Conservation (phyloP, 2,113 vertebrate species). For the Recurvirostra avosetta region DNA sequence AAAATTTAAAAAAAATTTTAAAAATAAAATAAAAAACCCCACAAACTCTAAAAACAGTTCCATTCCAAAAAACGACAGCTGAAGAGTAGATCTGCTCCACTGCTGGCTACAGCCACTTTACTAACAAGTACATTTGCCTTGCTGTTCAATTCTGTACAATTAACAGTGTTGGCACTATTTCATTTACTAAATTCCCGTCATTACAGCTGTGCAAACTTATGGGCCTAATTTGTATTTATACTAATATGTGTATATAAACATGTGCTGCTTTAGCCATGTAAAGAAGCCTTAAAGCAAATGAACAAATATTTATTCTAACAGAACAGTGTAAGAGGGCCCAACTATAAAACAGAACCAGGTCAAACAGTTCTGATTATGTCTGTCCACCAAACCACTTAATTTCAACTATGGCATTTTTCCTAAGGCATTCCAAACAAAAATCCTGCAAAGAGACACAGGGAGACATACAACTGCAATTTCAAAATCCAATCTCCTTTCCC, state of each 20-base stretch:
- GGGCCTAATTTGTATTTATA: conserved; percentile 34
- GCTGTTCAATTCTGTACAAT: conserved; percentile 1
- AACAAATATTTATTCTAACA: conserved; percentile 51
- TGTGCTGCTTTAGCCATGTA: background rate
- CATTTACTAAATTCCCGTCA: conserved; percentile 32
- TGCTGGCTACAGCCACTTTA: background rate
- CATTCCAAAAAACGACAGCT: background rate
- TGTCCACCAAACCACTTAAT: background rate
- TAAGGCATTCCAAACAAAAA: conserved; percentile 4
- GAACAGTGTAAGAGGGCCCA: background rate
- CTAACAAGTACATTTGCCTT: background rate
- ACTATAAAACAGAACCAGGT: background rate
- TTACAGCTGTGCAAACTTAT: conserved; percentile 57
- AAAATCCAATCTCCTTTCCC: background rate
- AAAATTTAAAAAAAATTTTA: background rate
- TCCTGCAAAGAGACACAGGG: background rate
- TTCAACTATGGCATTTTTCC: background rate
- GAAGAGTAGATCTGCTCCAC: background rate
- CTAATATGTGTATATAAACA: conserved; percentile 20
- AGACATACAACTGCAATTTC: background rate
- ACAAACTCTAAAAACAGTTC: background rate
- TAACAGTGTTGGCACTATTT: conserved; percentile 28
- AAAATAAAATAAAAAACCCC: background rate
- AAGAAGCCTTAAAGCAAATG: conserved; percentile 24
- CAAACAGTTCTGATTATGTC: background rate